These are phyloP conservation scores for Zeuzera pyrina DNA, from an alignment of 2,888 invertebrate genomes.

Conservation along the genomic window DNA sequence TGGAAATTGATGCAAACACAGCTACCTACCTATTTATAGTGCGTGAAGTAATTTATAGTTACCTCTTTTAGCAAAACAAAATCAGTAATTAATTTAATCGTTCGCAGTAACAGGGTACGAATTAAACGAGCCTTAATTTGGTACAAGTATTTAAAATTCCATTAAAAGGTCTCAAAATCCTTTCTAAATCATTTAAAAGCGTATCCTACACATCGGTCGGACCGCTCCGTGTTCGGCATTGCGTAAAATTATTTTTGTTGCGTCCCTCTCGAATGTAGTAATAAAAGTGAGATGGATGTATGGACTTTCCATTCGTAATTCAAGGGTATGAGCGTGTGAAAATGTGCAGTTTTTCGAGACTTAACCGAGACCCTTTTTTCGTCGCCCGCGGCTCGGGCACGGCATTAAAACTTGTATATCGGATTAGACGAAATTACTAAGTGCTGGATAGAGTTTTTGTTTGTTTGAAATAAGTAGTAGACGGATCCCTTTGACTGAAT, in stretches of 20 bases:
- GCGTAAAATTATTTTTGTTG: slow-evolving; percentile 32
- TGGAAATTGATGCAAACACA: too few relatives aligned
- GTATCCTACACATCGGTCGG: slow-evolving; percentile 25
- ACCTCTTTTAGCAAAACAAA: too few relatives aligned
- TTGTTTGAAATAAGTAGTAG: slow-evolving; percentile 2
- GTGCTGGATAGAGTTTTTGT: slow-evolving; percentile 44
- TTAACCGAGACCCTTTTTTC: slow-evolving; percentile 61
- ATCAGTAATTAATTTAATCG: slow-evolving; percentile 13
- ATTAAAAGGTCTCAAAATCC: slow-evolving; percentile 22
- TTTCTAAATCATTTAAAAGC: slow-evolving; percentile 43
- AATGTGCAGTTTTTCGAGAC: slow-evolving; percentile 60
- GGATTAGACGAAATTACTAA: slow-evolving; percentile 69
- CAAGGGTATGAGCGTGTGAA: slow-evolving; percentile 55
- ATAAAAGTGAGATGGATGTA: slow-evolving; percentile 24
- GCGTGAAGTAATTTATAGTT: too few relatives aligned
- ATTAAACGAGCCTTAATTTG: slow-evolving; percentile 32
- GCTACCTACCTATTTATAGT: too few relatives aligned
- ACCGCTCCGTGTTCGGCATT: slow-evolving; percentile 16
- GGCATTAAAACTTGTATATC: slow-evolving; percentile 68
- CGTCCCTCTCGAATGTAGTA: slow-evolving; percentile 23
- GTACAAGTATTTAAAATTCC: too few relatives aligned
- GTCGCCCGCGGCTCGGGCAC: slow-evolving; percentile 49
- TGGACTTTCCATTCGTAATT: slow-evolving; percentile 48
- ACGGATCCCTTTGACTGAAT: too few relatives aligned
- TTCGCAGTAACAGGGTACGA: slow-evolving; percentile 12